Conservation (phyloP, 2,113 vertebrate species). For the Forbesichthys agassizii region DNA sequence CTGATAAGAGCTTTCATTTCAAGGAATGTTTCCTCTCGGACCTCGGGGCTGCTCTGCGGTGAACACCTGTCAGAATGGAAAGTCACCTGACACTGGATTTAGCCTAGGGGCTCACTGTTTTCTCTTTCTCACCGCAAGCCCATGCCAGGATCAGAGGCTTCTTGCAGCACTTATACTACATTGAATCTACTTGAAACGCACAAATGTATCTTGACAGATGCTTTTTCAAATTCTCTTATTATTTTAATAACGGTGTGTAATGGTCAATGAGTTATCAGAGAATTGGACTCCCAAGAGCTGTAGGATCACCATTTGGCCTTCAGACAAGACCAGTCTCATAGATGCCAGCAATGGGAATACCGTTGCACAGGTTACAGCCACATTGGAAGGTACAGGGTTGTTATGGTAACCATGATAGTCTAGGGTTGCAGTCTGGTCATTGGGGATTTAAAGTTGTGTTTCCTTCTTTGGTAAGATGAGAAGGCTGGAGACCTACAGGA, state of each 20-base stretch:
- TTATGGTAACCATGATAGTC: conserved; percentile 7
- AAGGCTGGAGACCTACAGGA: conserved; percentile 15
- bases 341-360: not conserved
- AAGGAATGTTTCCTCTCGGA: conserved; percentile 55
- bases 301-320: conserved; percentile 7
- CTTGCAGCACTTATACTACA: conserved; percentile 50
- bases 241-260: not conserved
- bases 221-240: conserved; percentile 13
- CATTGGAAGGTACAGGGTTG: not conserved
- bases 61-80: conserved; percentile 35
- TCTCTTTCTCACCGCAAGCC: conserved; percentile 42
- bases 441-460: not conserved
- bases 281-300: conserved; percentile 26
- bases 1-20: conserved; percentile 25
- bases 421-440: conserved; percentile 31
- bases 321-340: conserved; percentile 3
- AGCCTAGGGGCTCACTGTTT: conserved; percentile 33
- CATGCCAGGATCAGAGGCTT: conserved; percentile 17
- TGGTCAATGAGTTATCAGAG: conserved; percentile 7
- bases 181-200: conserved; percentile 68
- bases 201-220: conserved; percentile 36
- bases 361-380: not conserved
- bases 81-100: conserved; percentile 69
- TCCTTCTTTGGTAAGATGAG: conserved; percentile 24
- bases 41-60: conserved; percentile 34